phyloP scores from a whole-genome alignment of 2,797 vertebrate species.

The Cyprinodon diabolis region DNA sequence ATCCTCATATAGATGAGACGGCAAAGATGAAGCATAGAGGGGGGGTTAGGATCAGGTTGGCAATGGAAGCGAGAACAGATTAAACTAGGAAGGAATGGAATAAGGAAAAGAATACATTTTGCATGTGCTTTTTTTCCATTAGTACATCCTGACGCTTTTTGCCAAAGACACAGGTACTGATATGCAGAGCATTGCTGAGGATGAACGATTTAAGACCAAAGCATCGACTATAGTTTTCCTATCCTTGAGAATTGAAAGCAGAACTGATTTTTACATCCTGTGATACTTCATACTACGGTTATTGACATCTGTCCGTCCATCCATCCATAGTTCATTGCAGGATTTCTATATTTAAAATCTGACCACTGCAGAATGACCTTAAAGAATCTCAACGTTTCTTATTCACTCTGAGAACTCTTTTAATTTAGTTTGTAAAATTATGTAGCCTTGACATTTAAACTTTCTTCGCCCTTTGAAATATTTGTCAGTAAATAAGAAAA shows the following conservation, averaged over 20 bases:
- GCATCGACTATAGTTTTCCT: conserved; percentile 18
- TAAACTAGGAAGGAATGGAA: conserved; percentile 26
- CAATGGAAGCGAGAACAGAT: conserved; percentile 33
- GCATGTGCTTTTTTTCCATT: conserved; percentile 1
- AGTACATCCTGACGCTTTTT: conserved; percentile 2
- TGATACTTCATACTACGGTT: background rate
- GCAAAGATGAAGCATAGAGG: conserved; percentile 24
- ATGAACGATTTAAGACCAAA: conserved; percentile 34
- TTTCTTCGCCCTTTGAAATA: background rate
- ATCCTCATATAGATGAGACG: conserved; percentile 44
- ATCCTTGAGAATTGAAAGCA: background rate
- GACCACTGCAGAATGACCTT: background rate
- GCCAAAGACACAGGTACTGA: conserved; percentile 12
- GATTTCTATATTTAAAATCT: background rate
- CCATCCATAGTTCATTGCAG: background rate
- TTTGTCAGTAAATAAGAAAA: conserved; percentile 1
- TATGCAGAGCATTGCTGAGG: conserved; percentile 3
- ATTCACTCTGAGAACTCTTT: background rate
- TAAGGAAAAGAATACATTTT: conserved; percentile 13
- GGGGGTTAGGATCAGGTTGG: conserved; percentile 28
- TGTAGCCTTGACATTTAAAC: background rate
- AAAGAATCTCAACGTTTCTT: background rate
- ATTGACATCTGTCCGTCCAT: background rate
- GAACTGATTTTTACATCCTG: background rate
- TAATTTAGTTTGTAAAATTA: background rate